phyloP scores from a whole-genome alignment of 2,888 invertebrate species.

The Operophtera brumata region DNA sequence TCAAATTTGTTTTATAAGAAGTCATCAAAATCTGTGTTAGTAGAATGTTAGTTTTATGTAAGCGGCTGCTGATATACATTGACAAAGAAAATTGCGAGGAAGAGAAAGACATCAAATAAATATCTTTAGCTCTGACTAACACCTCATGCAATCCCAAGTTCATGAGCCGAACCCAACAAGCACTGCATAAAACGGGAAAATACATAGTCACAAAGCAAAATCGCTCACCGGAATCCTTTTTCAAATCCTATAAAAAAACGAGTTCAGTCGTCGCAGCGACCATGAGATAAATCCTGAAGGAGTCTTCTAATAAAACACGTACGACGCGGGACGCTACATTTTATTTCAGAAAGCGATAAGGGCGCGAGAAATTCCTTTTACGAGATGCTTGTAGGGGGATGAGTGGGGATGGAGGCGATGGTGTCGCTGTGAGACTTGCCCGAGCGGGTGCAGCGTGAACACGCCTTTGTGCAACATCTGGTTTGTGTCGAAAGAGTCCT shows the following conservation, averaged over 20 bases:
- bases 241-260: conserved; percentile 61
- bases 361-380: conserved; percentile 78
- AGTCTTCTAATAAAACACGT: conserved; percentile 79
- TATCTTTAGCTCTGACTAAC: neutral
- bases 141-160: conserved; percentile 7
- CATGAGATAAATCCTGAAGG: conserved; percentile 75
- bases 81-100: neutral
- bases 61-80: too few relatives aligned
- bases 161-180: conserved; percentile 12
- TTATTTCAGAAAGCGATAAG: conserved; percentile 80
- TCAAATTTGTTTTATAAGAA: too few relatives aligned
- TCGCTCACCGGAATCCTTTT: conserved; percentile 59
- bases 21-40: too few relatives aligned
- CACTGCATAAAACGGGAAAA: conserved; percentile 40
- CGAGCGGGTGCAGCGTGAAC: conserved; percentile 40
- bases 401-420: conserved; percentile 27
- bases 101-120: neutral
- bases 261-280: conserved; percentile 58
- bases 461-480: conserved; percentile 71
- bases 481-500: conserved; percentile 53
- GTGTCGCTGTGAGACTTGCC: too few relatives aligned
- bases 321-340: conserved; percentile 74
- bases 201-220: conserved; percentile 52
- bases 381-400: conserved; percentile 67
- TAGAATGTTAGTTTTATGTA: too few relatives aligned